Percentiles rank a stretch among this genome's conserved stretches.
Evolutionary conservation across 2,888 invertebrate genomes (phyloP).

Genomic region (Colletes collaris): DNA sequence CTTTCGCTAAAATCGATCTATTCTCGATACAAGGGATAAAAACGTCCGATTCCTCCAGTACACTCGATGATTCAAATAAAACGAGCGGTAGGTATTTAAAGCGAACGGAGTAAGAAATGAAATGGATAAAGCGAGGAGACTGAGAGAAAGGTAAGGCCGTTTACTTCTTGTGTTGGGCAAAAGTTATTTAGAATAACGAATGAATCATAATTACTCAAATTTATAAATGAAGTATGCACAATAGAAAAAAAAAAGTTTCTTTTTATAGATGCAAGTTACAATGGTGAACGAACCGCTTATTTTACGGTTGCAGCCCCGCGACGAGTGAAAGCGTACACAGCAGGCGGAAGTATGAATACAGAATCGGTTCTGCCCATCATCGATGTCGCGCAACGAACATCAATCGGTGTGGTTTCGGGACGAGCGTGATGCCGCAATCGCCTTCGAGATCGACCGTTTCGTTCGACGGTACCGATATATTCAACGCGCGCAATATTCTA

Average conservation of each 20-base stretch:
- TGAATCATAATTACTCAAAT: too few species aligned
- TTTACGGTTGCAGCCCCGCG: background rate
- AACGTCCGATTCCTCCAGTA: too few species aligned
- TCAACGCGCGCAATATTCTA: slow-evolving; percentile 86
- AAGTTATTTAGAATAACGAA: too few species aligned
- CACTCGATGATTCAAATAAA: too few species aligned
- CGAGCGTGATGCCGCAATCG: slow-evolving; percentile 89
- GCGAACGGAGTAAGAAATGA: too few species aligned
- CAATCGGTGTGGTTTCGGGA: slow-evolving; percentile 86
- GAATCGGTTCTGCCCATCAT: background rate
- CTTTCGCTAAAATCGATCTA: too few species aligned
- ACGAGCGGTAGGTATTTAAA: too few species aligned
- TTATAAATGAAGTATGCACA: too few species aligned
- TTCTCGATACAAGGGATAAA: too few species aligned
- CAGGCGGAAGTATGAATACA: background rate
- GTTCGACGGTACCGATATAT: slow-evolving; percentile 81
- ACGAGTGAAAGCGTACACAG: background rate
- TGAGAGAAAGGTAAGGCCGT: too few species aligned
- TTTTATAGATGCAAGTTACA: background rate
- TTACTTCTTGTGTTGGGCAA: too few species aligned
- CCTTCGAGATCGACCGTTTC: slow-evolving; percentile 86
- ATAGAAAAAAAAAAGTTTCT: background rate
- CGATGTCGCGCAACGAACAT: slow-evolving; percentile 75
- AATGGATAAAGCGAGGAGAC: too few species aligned
- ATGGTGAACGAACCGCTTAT: background rate